These are phyloP conservation scores for Paracanthobrama guichenoti DNA, from an alignment of 2,113 vertebrate species.

Conservation along the genomic window DNA sequence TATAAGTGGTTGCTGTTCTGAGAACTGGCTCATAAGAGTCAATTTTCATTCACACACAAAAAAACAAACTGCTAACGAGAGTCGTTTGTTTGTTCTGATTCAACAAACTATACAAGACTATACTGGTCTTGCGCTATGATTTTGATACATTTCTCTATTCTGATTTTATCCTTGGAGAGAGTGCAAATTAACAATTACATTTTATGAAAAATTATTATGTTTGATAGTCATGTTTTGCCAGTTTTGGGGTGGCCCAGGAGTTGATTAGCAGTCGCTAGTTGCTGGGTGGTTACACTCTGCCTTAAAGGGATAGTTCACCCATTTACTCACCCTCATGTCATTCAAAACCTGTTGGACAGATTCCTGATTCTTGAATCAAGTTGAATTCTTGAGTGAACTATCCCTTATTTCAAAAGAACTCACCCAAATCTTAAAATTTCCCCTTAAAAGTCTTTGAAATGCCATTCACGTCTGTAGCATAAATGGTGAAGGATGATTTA, in stretches of 20 bases:
- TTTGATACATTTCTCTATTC: neutral
- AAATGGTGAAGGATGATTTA: constrained; percentile 18
- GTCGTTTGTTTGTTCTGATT: no score
- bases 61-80: neutral
- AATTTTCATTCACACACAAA: neutral
- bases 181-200: neutral
- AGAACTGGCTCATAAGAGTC: neutral
- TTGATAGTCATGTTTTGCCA: neutral
- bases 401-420: neutral
- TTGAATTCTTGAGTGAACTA: neutral
- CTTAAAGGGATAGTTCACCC: neutral
- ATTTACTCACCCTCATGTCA: neutral
- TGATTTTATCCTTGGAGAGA: neutral
- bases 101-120: no score
- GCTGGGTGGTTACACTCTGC: neutral
- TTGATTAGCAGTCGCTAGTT: neutral
- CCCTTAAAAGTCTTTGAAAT: neutral
- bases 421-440: neutral
- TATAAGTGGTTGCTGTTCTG: no score
- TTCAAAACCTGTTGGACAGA: neutral
- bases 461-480: constrained; percentile 31
- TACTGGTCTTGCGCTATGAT: neutral
- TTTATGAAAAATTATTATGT: neutral
- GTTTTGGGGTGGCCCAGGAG: neutral
- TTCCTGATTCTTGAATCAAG: no score